These are phyloP conservation scores for Yponomeuta plumbellus DNA, from an alignment of 2,888 invertebrate genomes.

Conservation along the genomic window DNA sequence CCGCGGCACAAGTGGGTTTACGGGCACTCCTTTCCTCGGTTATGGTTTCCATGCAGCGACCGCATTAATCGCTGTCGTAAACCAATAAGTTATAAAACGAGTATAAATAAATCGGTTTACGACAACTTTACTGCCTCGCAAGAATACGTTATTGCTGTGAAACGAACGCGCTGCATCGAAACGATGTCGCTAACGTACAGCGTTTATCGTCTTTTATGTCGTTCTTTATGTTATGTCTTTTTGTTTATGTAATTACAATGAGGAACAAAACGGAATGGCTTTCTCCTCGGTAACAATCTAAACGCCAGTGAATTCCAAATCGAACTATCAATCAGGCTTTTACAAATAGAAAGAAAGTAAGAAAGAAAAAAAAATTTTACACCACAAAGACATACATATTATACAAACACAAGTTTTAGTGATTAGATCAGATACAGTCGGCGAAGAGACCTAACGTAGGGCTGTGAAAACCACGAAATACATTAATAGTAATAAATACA, in stretches of 20 bases:
- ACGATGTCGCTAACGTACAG: slow-evolving; percentile 8
- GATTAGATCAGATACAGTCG: no score
- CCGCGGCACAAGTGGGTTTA: slow-evolving; percentile 19
- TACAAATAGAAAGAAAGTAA: no score
- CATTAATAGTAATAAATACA: no score
- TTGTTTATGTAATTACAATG: not conserved
- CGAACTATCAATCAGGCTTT: no score
- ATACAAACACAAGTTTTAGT: no score
- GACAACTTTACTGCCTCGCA: slow-evolving; percentile 54
- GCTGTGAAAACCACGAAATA: no score
- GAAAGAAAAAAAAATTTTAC: no score
- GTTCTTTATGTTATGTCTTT: not conserved
- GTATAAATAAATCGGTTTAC: slow-evolving; percentile 62
- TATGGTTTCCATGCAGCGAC: slow-evolving; percentile 44
- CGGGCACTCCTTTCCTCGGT: slow-evolving; percentile 25
- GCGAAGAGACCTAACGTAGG: no score
- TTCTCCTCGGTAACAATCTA: not conserved
- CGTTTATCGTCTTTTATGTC: slow-evolving; percentile 12
- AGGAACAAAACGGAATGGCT: not conserved
- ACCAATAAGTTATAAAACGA: slow-evolving; percentile 60
- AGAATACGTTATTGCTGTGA: slow-evolving; percentile 53
- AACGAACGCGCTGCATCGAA: slow-evolving; percentile 31
- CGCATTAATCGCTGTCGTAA: slow-evolving; percentile 57
- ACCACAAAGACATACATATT: no score
- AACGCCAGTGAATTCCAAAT: no score